Base-by-base conservation (phyloP, 2,113 vertebrate genomes). In the Acanthisitta chloris region DNA sequence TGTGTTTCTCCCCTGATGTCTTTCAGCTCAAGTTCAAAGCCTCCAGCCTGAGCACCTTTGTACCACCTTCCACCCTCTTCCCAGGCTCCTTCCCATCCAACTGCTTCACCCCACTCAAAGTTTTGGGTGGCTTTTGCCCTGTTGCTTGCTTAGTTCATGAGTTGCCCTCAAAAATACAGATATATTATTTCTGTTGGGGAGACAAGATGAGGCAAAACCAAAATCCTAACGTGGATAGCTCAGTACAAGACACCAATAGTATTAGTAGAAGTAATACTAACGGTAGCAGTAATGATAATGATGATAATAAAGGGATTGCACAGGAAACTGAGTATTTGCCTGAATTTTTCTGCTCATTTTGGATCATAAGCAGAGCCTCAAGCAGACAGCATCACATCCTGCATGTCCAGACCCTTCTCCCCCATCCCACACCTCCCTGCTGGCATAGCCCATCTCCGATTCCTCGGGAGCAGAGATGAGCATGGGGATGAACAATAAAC, bases 381-480 rank as follows among this genome's bases (percentile, higher is more conserved):
- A 64, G n/a, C 15, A 76, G 31, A 61, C 43, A 71, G 38, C 4
- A 12, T 9, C 13, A 3, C 43, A n/a, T 57, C 62, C 49, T 58
- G 23, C 64, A 13, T 34, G 34, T 33, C 58, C n/a, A 69, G 49
- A 85, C 25, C 54, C 61, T 64, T 64, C n/a, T 78, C 24, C 34
- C 28, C 25, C 1, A 1, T 33, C 76, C 42, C 3, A 1, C 46
- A 40, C 10, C 26, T 43, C 58, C 14, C 33, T 0, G 0, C 48
- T 40, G 64, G 14, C 24, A 3, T 4, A 43, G 36, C 66, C 71
- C 9, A 1, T 36, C 64, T 31, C 42, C 77, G 70, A 4, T 23
- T 7, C 1, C 79, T 34, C 2, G 1, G n/a, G 45, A 78, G 38
- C 14, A 31, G 38, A 48, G 61, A 73, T 2, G 4, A 81, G 38